Evolutionary conservation across 2,113 vertebrate genomes (phyloP), one percentile per base, ranked within the genome.

Genomic region (Xenus cinereus): DNA sequence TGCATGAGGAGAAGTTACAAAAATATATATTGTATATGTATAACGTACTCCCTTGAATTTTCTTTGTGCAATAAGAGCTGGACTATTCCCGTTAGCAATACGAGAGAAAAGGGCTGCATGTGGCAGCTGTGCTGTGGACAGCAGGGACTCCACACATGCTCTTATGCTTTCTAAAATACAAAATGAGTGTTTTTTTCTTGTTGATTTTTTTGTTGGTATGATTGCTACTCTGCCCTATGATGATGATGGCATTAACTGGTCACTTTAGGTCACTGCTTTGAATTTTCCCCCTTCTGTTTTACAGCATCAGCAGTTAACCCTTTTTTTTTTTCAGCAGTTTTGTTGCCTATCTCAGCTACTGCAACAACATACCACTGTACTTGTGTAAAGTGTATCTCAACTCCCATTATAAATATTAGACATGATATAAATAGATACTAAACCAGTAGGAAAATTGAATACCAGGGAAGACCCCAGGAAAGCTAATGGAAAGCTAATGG

Each of bases 21-120:
- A 88, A 59, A 28, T 50, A 23, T 16, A 1, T 67, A 19, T 59
- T 3, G 35, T 48, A 23, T 64, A 32, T 46, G 3, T 37, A 4
- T 57, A 66, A 33, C 13, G 39, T 8, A 18, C 3, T 24, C 13
- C 20, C 9, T 73, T 39, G 27, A 3, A 27, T 66, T 53, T 43
- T 46, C 28, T 27, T 10, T 48, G 6, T 0, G 0, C 27, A n/a
- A 41, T 10, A 54, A 22, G 13, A 24, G 23, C 9, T 54, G 62
- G 59, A 7, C 45, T 56, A 7, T 37, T 73, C 22, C 22, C 5
- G 0, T n/a, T 67, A 26, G 28, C 37, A 78, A 21, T 6, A 64
- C 9, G 14, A 81, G 41, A 72, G 10, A 23, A 33, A 78, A 82
- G 35, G 28, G 33, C 32, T 59, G 27, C 33, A 20, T 43, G 60